These are phyloP conservation scores for Polyodon spathula DNA, from an alignment of 2,113 vertebrate species.

Conservation along the genomic window DNA sequence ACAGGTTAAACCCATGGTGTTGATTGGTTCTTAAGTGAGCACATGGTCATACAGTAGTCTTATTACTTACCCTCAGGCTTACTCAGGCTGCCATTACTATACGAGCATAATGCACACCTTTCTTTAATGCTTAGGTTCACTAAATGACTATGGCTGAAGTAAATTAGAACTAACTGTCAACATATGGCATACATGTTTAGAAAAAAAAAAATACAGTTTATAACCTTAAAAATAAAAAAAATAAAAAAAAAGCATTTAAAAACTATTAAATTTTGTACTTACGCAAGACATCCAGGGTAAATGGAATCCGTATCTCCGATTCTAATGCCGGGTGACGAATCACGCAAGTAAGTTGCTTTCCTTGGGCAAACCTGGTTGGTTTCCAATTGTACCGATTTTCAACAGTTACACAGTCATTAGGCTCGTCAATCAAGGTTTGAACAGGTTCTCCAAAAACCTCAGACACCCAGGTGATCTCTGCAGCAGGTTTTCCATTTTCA, in stretches of 20 bases:
- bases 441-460: constrained; percentile 70
- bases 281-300: constrained; percentile 82
- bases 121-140: too few species aligned
- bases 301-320: constrained; percentile 71
- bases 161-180: too few species aligned
- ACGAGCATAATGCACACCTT: too few species aligned
- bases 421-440: constrained; percentile 53
- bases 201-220: too few species aligned
- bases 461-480: constrained; percentile 78
- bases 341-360: constrained; percentile 76
- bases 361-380: constrained; percentile 74
- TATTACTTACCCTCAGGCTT: too few species aligned
- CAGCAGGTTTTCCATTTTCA: constrained; percentile 81
- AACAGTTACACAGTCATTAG: constrained; percentile 74
- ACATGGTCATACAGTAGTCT: too few species aligned
- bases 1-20: too few species aligned
- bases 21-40: too few species aligned
- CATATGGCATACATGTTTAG: too few species aligned
- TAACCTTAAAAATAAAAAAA: too few species aligned
- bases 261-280: constrained; percentile 47
- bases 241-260: neutral
- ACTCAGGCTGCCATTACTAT: too few species aligned
- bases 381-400: constrained; percentile 68
- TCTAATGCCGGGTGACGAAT: constrained; percentile 83
- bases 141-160: too few species aligned